phyloP scores from a whole-genome alignment of 1,140 invertebrate genomes.

The Microplitis demolitor region DNA sequence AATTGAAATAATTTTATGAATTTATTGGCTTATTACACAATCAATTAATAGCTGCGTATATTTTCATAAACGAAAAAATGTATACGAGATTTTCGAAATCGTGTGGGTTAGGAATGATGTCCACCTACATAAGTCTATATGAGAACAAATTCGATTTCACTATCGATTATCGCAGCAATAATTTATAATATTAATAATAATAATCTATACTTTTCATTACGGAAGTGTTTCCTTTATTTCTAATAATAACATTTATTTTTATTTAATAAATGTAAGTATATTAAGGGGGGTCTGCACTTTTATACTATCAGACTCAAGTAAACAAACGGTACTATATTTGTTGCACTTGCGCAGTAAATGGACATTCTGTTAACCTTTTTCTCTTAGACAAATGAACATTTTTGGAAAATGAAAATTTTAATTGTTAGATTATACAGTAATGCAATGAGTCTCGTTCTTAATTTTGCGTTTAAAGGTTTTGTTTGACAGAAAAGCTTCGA shows the following conservation, averaged over 20 bases:
- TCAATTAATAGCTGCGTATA: constrained; percentile 30
- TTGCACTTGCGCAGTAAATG: too few species aligned
- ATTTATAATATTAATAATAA: constrained; percentile 8
- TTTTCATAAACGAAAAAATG: not conserved
- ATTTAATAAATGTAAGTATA: too few species aligned
- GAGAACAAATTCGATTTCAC: constrained; percentile 19
- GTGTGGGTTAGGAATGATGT: constrained; percentile 44
- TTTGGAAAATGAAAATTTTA: too few species aligned
- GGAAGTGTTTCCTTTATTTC: not conserved
- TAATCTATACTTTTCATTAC: not conserved
- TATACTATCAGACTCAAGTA: too few species aligned
- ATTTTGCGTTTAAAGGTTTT: too few species aligned
- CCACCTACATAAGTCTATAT: constrained; percentile 28
- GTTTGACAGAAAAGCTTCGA: too few species aligned
- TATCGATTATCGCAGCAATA: constrained; percentile 17
- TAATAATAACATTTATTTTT: not conserved
- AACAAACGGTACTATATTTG: too few species aligned
- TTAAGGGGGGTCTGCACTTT: too few species aligned
- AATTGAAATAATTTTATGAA: constrained; percentile 5
- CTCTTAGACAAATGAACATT: too few species aligned
- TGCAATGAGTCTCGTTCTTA: too few species aligned
- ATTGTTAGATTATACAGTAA: too few species aligned
- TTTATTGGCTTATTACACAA: constrained; percentile 31
- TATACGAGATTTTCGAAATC: constrained; percentile 29
- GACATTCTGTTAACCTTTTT: too few species aligned